These are phyloP conservation scores for Helostoma temminkii DNA, from an alignment of 2,797 vertebrate species.

Conservation along the genomic window DNA sequence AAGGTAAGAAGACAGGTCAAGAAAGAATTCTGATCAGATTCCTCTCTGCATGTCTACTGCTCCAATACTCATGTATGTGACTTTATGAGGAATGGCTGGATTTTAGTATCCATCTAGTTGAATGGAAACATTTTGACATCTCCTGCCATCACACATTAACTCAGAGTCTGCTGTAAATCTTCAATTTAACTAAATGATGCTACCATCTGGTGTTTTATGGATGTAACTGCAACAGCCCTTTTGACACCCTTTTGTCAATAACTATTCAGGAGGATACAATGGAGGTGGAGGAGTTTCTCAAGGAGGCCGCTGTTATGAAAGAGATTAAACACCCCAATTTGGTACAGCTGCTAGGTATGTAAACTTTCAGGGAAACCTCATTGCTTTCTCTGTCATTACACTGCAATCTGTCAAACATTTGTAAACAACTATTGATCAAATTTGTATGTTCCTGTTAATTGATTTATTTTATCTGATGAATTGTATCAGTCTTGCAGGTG, in stretches of 20 bases:
- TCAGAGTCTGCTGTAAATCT: background rate
- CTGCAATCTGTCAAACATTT: no score
- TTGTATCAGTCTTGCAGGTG: no score
- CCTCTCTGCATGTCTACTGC: background rate
- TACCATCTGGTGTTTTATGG: slow-evolving; percentile 63
- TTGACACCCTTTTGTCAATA: slow-evolving; percentile 3
- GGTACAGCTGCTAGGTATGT: slow-evolving; percentile 95
- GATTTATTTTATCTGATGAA: no score
- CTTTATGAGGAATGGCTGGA: background rate
- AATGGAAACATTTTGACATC: slow-evolving; percentile 17
- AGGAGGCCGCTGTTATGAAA: slow-evolving; percentile 98
- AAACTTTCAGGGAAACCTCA: background rate
- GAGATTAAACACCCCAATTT: slow-evolving; percentile 99
- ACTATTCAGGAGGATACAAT: slow-evolving; percentile 94
- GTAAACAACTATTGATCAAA: no score
- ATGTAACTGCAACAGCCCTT: slow-evolving; percentile 53
- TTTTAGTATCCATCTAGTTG: background rate
- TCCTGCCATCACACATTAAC: background rate
- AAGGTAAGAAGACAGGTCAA: slow-evolving; percentile 83
- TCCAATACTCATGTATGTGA: background rate
- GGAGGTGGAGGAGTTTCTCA: slow-evolving; percentile 99
- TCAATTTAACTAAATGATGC: slow-evolving; percentile 46
- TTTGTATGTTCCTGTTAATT: no score
- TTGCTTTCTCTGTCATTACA: background rate
- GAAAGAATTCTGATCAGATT: background rate